Evolutionary conservation across 2,797 vertebrate genomes (phyloP), one percentile per base, ranked within the genome.

Genomic region (Sandelia bainsii): DNA sequence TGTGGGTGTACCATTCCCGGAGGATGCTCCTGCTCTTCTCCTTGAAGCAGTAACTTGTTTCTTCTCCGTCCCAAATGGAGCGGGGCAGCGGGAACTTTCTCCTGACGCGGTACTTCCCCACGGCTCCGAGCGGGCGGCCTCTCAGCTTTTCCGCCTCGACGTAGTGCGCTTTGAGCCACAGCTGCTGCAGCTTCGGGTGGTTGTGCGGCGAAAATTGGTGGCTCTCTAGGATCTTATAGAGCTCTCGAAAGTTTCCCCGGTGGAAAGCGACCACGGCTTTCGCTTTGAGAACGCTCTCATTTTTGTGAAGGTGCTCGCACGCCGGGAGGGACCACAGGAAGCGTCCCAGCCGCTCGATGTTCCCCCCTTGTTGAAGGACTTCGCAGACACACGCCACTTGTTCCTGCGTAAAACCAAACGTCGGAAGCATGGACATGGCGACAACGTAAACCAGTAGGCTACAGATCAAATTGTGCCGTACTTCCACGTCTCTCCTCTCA

Each of bases 31-130:
- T 90, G 79, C 96, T 97, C 92, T 98, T 98, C 79, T 99, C 97
- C 93, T 98, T 99, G 91, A 99, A 99, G 94, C 97, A 99, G 89
- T 98, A 99, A 91, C 97, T 99, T 8, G 97, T 98, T 89, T 98
- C 97, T 80, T 97, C 96, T 67, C 96, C 96, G 93, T 97, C 97
- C 96, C 96, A 98, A 91, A 97, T 97, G 67, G 96, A 97, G 72
- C 97, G 95, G 56, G 96, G 97, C 87, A 98, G 83, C 3, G 97
- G 97, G 80, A 98, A 98, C 95, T 97, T 98, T 89, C 97, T 95
- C 74, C 97, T 95, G 79, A 98, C 97, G 64, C 97, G 95, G 93
- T 97, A 98, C 89, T 98, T 98, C 84, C 97, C 96, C 81, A 98
- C 96, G 0, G 97, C 96, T 72, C 97, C 97, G 77, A 97, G 95